Base-by-base conservation (phyloP, 2,888 invertebrate species). In the Geotrupes spiniger region DNA sequence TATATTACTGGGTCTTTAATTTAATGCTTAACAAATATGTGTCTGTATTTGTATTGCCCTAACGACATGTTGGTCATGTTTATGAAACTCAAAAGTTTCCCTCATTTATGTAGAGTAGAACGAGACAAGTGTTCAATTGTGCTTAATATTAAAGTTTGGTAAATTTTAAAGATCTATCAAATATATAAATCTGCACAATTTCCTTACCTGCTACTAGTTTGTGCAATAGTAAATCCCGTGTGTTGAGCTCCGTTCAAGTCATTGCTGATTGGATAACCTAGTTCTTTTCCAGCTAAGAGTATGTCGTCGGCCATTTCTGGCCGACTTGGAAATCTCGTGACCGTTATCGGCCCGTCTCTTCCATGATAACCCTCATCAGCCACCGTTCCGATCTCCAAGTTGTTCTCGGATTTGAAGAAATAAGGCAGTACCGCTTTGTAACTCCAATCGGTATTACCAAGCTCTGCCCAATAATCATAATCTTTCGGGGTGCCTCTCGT, bases 371-470 rank as follows among this genome's bases (percentile, higher is more conserved):
- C 75, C 0, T 70, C 68, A 11, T 84, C 83, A 0, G 84, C 81
- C 1, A 79, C 67, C 0, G 73, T 74, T 0, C 78, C 77, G 26
- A 83, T 77, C 63, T 86, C 81, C 49, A 74, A 76, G 57, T 85
- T 87, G 68, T 85, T 79, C 63, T 87, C 85, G 27, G 82, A 81
- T 63, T 74, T 79, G 53, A 78, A 73, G 70, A 88, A 91, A 68
- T 83, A 85, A 0, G 89, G 89, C 45, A 89, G 70, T 4, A 89
- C 81, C 36, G 89, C 85, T n/a, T 77, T 76, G 80, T 87, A 90
- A 3, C 82, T 77, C 90, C 90, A 90, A n/a, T 86, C 87, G 0
- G 71, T 63, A 27, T 87, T 88, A 0, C 89, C 89, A 51, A 81
- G 78, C 4, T 49, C 42, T 2, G 78, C 86, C 90, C 90, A 90